Conservation (phyloP, 2,888 invertebrate species). For the Mesorhabditis sp. region DNA sequence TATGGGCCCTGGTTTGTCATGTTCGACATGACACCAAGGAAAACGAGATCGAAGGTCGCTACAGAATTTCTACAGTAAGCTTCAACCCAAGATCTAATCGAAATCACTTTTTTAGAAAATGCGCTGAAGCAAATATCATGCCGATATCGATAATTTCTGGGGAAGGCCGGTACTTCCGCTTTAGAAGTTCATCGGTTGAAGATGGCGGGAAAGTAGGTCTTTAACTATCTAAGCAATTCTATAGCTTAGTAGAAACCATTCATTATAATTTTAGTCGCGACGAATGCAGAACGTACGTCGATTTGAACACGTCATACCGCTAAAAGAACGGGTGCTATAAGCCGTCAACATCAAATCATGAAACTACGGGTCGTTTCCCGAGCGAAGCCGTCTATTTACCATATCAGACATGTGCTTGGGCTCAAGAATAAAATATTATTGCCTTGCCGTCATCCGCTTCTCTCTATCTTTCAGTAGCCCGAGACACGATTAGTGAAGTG, state of each 20-base stretch:
- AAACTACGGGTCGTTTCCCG: no score
- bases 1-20: neutral
- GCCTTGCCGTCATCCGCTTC: no score
- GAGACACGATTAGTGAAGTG: no score
- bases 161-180: conserved; percentile 6
- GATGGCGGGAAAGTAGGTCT: neutral
- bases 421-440: no score
- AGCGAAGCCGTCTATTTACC: no score
- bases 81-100: neutral
- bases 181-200: conserved; percentile 1
- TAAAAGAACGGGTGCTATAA: neutral
- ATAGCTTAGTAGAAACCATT: no score
- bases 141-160: conserved; percentile 20
- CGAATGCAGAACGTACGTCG: neutral
- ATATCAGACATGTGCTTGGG: no score
- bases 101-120: conserved; percentile 26
- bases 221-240: no score
- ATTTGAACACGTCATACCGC: neutral
- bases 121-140: conserved; percentile 24
- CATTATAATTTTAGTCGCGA: neutral
- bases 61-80: neutral
- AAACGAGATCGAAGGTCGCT: neutral
- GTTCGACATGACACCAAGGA: neutral
- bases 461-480: no score
- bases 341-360: no score